These are phyloP conservation scores for Oreonectes daqikongensis DNA, from an alignment of 2,797 vertebrate genomes.

Conservation along the genomic window DNA sequence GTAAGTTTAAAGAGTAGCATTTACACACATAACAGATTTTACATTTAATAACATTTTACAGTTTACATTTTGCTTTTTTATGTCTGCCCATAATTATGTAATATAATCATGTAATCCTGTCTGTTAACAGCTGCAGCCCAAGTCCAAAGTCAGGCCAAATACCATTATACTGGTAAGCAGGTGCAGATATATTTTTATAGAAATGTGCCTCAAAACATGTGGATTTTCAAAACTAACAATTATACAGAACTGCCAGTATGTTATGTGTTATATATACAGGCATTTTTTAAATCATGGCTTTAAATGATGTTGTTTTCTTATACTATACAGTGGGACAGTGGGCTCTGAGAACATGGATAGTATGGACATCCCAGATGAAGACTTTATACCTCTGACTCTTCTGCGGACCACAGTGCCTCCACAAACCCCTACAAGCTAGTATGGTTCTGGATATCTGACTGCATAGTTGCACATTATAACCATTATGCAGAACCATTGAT, in stretches of 20 bases:
- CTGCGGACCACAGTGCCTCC: conserved; percentile 59
- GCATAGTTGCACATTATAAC: background rate
- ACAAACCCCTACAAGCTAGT: conserved; percentile 63
- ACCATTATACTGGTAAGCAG: conserved; percentile 71
- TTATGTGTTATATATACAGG: no score
- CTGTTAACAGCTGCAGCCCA: conserved; percentile 66
- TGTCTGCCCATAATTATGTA: no score
- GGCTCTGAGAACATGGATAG: conserved; percentile 72
- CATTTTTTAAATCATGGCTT: no score
- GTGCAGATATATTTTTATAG: background rate
- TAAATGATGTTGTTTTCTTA: conserved; percentile 18
- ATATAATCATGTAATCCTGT: background rate
- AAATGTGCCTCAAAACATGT: background rate
- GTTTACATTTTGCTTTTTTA: no score
- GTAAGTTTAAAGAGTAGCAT: conserved; percentile 59
- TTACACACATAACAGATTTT: background rate
- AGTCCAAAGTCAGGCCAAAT: conserved; percentile 73
- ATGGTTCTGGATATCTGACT: conserved; percentile 47
- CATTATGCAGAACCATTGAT: background rate
- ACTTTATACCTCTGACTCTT: conserved; percentile 64
- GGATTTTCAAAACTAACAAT: no score
- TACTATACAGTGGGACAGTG: conserved; percentile 68
- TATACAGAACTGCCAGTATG: background rate
- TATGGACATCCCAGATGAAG: conserved; percentile 65
- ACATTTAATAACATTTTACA: no score